Evolutionary conservation across 2,888 invertebrate species (phyloP).

Genomic region (Dyspetes luteomarginatus): DNA sequence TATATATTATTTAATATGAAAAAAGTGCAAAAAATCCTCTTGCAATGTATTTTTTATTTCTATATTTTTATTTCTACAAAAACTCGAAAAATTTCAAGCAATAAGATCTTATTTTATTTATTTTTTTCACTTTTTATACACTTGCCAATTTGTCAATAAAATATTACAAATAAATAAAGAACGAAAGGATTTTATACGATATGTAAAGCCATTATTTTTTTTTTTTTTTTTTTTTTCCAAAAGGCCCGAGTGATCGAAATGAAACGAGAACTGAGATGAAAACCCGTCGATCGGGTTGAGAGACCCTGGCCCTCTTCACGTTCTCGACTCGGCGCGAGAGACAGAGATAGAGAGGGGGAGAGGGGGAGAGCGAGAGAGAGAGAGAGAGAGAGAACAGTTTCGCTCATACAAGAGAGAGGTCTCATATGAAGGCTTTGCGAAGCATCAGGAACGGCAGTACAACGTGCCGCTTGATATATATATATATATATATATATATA

Average conservation of each 20-base stretch:
- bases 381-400: conserved; percentile 7
- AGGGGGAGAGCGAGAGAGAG: neutral
- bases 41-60: too few species aligned
- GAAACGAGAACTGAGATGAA: conserved; percentile 3
- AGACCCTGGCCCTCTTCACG: conserved; percentile 55
- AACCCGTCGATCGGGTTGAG: conserved; percentile 53
- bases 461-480: conserved; percentile 46
- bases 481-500: neutral
- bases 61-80: too few species aligned
- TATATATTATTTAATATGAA: too few species aligned
- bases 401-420: conserved; percentile 1
- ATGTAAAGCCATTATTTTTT: neutral
- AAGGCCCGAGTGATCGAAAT: conserved; percentile 17
- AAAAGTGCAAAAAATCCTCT: too few species aligned
- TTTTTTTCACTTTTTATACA: too few species aligned
- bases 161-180: too few species aligned
- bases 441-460: conserved; percentile 17
- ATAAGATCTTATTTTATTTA: too few species aligned
- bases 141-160: too few species aligned
- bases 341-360: neutral
- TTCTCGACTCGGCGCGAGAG: conserved; percentile 40
- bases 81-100: too few species aligned
- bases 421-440: conserved; percentile 14
- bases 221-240: conserved; percentile 8
- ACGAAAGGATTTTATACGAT: too few species aligned